phyloP scores from a whole-genome alignment of 2,113 vertebrate species.

The Pseudois nayaur region DNA sequence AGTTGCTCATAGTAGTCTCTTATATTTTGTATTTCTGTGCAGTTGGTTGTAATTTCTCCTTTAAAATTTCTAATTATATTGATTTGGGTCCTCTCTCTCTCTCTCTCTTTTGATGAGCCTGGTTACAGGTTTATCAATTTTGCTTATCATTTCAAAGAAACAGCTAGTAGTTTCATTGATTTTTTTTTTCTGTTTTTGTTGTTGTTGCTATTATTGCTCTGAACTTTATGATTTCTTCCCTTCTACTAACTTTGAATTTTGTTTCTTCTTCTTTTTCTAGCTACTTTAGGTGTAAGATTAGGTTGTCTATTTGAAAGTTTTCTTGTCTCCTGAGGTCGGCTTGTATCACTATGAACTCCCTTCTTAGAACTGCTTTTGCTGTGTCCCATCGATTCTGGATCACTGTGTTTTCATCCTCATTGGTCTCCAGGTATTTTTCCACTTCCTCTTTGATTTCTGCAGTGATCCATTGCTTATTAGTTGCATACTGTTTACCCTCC shows the following conservation, averaged over 20 bases:
- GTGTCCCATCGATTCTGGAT: neutral
- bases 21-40: neutral
- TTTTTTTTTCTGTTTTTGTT: neutral
- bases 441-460: neutral
- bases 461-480: neutral
- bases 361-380: neutral
- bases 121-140: neutral
- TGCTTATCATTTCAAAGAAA: neutral
- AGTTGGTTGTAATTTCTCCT: neutral
- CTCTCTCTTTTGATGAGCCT: neutral
- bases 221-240: neutral
- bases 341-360: neutral
- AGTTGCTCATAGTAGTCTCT: neutral
- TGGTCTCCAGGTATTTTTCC: neutral
- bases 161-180: neutral
- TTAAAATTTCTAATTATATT: neutral
- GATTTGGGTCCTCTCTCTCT: neutral
- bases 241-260: neutral
- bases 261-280: neutral
- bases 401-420: neutral
- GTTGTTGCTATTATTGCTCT: neutral
- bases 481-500: neutral
- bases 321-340: neutral
- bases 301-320: neutral
- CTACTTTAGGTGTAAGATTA: neutral